Percentiles rank a stretch among this genome's conserved stretches.
phyloP scores from a whole-genome alignment of 2,113 vertebrate species.

The Paedocypris sp. region DNA sequence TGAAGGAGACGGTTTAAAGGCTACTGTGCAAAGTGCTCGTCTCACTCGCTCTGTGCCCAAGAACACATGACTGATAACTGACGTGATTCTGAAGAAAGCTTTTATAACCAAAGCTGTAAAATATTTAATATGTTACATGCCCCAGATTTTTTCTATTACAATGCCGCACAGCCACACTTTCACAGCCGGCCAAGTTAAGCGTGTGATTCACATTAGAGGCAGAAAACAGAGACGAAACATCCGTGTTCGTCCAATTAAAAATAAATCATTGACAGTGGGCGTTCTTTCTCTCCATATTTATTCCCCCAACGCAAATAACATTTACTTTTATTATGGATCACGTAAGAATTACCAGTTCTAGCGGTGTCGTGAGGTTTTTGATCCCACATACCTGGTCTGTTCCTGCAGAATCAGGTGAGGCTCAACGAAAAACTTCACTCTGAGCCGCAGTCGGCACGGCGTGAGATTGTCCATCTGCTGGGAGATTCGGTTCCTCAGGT shows the following conservation, averaged over 20 bases:
- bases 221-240: background rate
- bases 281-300: background rate
- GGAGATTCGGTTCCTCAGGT: conserved; percentile 93
- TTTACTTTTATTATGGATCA: no score
- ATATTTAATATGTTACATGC: conserved; percentile 18
- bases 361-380: no score
- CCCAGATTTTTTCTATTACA: conserved; percentile 5
- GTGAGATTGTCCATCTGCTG: conserved; percentile 92
- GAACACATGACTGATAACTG: background rate
- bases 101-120: background rate
- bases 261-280: background rate
- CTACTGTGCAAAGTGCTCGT: background rate
- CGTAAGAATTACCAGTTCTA: no score
- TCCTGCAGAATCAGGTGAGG: conserved; percentile 96
- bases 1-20: background rate
- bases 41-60: background rate
- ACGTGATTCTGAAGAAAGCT: background rate
- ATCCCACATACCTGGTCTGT: conserved; percentile 75
- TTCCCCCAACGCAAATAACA: no score
- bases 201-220: background rate
- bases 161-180: background rate
- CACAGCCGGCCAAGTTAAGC: background rate
- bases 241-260: background rate
- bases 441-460: conserved; percentile 82
- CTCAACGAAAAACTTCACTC: conserved; percentile 97